Percentiles rank a stretch among this genome's conserved stretches.
phyloP scores from a whole-genome alignment of 2,113 vertebrate species.

The Rousettus leschenaultii region DNA sequence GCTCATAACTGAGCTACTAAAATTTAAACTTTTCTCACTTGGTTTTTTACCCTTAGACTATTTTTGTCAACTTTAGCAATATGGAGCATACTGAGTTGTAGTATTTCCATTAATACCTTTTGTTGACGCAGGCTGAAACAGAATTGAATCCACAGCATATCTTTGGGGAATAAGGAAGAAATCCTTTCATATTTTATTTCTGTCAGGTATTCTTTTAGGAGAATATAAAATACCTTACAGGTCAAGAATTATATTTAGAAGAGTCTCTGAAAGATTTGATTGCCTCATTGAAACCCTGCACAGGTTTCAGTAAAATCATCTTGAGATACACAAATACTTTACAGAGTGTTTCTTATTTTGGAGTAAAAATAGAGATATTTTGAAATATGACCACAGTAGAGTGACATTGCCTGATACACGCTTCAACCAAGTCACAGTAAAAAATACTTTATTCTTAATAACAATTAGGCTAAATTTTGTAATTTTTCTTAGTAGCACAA shows the following conservation, averaged over 20 bases:
- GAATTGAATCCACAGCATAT: not conserved
- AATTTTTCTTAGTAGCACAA: not conserved
- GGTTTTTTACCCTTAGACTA: not conserved
- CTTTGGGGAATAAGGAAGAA: slow-evolving; percentile 34
- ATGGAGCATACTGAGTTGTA: not conserved
- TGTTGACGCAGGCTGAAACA: not conserved
- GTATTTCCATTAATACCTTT: not conserved
- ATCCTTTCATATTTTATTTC: slow-evolving; percentile 66
- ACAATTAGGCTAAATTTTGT: not conserved
- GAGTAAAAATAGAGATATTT: not conserved
- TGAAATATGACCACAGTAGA: not conserved
- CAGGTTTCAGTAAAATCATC: slow-evolving; percentile 41
- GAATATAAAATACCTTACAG: slow-evolving; percentile 59
- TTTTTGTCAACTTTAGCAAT: not conserved
- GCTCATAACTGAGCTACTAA: not conserved
- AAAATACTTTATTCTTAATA: not conserved
- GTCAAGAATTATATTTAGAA: slow-evolving; percentile 59
- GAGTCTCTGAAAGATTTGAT: slow-evolving; percentile 56
- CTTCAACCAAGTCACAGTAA: not conserved
- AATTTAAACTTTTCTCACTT: slow-evolving; percentile 24
- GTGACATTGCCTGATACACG: not conserved
- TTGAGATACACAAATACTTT: slow-evolving; percentile 12
- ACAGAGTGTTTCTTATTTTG: not conserved
- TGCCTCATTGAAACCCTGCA: slow-evolving; percentile 66
- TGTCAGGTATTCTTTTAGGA: slow-evolving; percentile 59